These are phyloP conservation scores for Cyclina sinensis DNA, from an alignment of 1,140 invertebrate genomes.

Conservation along the genomic window DNA sequence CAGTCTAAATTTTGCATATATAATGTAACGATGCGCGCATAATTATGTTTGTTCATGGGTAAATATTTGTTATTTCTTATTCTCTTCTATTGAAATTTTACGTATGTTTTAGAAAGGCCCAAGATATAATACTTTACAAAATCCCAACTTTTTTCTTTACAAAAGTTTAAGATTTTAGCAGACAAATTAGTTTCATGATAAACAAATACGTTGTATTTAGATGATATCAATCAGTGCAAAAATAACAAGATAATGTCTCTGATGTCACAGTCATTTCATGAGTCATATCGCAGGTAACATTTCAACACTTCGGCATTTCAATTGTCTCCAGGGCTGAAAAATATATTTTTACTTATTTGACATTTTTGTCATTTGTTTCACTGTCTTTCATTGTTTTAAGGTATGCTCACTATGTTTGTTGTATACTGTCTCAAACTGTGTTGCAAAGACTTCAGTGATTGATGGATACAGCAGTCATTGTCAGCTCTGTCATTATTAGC, in stretches of 20 bases:
- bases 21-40: too few species aligned
- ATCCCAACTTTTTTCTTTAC: too few species aligned
- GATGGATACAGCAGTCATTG: conserved; percentile 13
- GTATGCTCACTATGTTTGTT: background rate
- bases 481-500: conserved; percentile 21
- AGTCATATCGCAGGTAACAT: background rate
- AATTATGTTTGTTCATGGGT: too few species aligned
- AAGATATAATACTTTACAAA: too few species aligned
- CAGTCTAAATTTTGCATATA: too few species aligned
- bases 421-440: conserved; percentile 19
- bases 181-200: too few species aligned
- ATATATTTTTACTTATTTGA: background rate
- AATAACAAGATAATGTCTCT: background rate
- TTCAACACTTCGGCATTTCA: background rate
- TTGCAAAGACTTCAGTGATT: conserved; percentile 6
- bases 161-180: too few species aligned
- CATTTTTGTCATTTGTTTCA: conserved; percentile 20
- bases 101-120: too few species aligned
- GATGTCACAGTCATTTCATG: conserved; percentile 1
- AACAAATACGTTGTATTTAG: background rate
- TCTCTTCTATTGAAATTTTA: too few species aligned
- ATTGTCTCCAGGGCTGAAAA: conserved; percentile 13
- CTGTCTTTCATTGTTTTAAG: background rate
- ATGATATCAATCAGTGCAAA: background rate
- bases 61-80: too few species aligned